Evolutionary conservation across 2,888 invertebrate species (phyloP).

Genomic region (Agonopterix arenella): DNA sequence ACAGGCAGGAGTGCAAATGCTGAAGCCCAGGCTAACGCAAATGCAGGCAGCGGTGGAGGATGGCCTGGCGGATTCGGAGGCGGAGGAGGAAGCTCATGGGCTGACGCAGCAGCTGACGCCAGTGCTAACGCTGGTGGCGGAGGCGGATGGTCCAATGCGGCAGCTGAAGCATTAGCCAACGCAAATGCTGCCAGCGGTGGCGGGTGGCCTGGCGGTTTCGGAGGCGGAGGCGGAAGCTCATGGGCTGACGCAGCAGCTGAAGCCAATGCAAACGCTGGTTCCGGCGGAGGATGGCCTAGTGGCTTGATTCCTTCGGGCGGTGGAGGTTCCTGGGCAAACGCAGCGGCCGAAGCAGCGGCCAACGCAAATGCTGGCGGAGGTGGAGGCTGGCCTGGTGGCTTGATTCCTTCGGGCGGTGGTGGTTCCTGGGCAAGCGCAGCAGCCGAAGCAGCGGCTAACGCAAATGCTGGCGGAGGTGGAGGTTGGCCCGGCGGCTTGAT

Average conservation of each 20-base stretch:
- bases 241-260: neutral
- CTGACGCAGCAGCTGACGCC: conserved; percentile 4
- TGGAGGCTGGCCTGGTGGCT: too few relatives aligned
- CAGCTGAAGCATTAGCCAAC: conserved; percentile 13
- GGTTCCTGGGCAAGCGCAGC: conserved; percentile 1
- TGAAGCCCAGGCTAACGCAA: conserved; percentile 1
- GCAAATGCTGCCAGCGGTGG: conserved; percentile 8
- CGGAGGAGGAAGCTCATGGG: neutral
- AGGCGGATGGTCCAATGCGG: conserved; percentile 8
- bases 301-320: neutral
- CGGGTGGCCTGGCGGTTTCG: conserved; percentile 2
- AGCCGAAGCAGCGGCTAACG: neutral
- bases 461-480: neutral
- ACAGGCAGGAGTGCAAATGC: neutral
- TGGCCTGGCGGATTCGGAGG: conserved; percentile 1
- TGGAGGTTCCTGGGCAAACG: neutral
- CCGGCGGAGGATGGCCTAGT: neutral
- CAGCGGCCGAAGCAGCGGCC: neutral
- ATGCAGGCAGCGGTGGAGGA: conserved; percentile 4
- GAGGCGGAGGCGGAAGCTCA: neutral
- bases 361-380: neutral
- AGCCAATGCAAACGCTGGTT: conserved; percentile 9
- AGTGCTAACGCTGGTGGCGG: conserved; percentile 5
- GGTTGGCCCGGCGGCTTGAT: too few relatives aligned
- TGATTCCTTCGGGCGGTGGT: neutral